These are phyloP conservation scores for Hololepta plana DNA, from an alignment of 2,888 invertebrate genomes.

Conservation along the genomic window DNA sequence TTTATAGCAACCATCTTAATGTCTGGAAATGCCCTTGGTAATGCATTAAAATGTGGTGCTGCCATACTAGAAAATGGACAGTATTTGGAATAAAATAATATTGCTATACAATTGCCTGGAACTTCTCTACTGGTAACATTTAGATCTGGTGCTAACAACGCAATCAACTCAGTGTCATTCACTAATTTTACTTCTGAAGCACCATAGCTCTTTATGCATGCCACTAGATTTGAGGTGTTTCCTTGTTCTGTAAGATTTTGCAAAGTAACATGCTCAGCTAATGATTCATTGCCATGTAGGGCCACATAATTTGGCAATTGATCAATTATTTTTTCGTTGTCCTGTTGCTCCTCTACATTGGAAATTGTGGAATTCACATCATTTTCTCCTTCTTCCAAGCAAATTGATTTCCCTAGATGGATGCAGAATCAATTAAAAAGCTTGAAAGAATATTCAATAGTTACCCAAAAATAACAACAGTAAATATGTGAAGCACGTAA, in stretches of 20 bases:
- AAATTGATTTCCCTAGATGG: too few species aligned
- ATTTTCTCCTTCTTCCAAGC: too few species aligned
- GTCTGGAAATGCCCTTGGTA: slow-evolving; percentile 72
- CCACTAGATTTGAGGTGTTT: slow-evolving; percentile 19
- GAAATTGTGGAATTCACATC: too few species aligned
- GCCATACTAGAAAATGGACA: slow-evolving; percentile 83
- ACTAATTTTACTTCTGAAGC: slow-evolving; percentile 39
- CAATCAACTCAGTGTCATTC: slow-evolving; percentile 51
- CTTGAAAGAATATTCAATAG: too few species aligned
- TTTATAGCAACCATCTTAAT: slow-evolving; percentile 81
- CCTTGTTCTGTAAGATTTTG: slow-evolving; percentile 11
- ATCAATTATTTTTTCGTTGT: neutral
- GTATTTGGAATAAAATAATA: slow-evolving; percentile 77
- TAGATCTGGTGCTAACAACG: slow-evolving; percentile 41
- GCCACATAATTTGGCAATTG: slow-evolving; percentile 6
- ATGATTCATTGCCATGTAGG: too few species aligned
- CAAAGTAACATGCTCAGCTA: slow-evolving; percentile 9
- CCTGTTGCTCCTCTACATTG: too few species aligned
- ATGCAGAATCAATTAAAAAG: too few species aligned
- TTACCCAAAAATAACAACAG: too few species aligned
- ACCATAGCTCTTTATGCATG: slow-evolving; percentile 19
- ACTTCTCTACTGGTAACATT: slow-evolving; percentile 45
- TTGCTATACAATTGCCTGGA: slow-evolving; percentile 50
- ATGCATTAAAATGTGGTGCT: slow-evolving; percentile 78
- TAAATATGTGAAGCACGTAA: too few species aligned